Percentiles rank a stretch among this genome's conserved stretches.
phyloP scores from a whole-genome alignment of 2,797 vertebrate species.

The Sorex maritimensis region DNA sequence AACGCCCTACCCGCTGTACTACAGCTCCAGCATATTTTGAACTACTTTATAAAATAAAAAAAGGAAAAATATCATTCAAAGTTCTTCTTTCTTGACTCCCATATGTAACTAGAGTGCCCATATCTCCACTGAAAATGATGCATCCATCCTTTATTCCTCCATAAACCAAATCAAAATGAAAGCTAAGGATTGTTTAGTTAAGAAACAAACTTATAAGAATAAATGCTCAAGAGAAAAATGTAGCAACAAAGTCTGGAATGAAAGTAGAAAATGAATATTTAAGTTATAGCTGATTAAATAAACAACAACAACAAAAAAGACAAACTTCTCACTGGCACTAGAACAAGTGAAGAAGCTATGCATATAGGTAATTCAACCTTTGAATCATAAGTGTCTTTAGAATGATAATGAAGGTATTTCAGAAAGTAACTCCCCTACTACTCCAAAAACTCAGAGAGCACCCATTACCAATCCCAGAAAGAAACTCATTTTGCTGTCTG shows the following conservation, averaged over 20 bases:
- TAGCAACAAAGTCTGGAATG: background rate
- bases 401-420: background rate
- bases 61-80: background rate
- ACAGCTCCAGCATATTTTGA: too few species aligned
- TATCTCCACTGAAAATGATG: background rate
- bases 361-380: background rate
- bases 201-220: background rate
- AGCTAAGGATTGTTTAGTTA: constrained; percentile 4
- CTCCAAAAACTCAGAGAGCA: background rate
- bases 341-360: background rate
- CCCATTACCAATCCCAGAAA: background rate
- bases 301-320: background rate
- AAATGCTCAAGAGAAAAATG: constrained; percentile 14
- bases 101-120: background rate
- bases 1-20: too few species aligned
- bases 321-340: background rate
- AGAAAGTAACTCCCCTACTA: background rate
- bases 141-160: background rate
- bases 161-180: constrained; percentile 52
- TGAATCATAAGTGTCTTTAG: background rate
- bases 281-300: background rate
- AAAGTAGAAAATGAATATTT: background rate
- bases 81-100: background rate
- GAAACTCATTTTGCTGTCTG: background rate
- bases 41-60: background rate